Evolutionary conservation across 2,113 vertebrate genomes (phyloP).

Genomic region (Colossoma macropomum): DNA sequence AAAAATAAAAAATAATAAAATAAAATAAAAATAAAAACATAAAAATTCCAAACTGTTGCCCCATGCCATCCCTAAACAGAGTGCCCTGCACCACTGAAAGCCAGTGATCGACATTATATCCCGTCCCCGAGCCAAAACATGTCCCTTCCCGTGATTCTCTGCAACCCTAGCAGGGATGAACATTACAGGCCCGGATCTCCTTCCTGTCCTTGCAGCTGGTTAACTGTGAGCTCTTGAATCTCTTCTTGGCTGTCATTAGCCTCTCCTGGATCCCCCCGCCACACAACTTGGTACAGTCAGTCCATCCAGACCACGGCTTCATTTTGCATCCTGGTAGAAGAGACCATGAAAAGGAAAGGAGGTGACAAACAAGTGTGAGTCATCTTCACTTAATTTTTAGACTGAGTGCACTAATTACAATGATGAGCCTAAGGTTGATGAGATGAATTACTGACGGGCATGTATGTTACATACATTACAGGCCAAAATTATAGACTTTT

Average conservation of each 20-base stretch:
- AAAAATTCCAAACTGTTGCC: constrained; percentile 68
- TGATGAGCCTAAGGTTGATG: no score
- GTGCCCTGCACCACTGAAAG: constrained; percentile 69
- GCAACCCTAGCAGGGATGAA: constrained; percentile 91
- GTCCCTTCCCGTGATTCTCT: constrained; percentile 1
- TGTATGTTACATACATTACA: neutral
- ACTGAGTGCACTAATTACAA: no score
- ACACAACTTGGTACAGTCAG: constrained; percentile 91
- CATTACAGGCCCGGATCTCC: constrained; percentile 95
- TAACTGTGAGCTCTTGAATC: constrained; percentile 89
- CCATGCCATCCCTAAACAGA: constrained; percentile 73
- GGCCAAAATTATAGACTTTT: neutral
- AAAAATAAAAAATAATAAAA: constrained; percentile 6
- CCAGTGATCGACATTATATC: constrained; percentile 61
- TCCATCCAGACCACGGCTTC: constrained; percentile 96
- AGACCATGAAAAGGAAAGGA: neutral
- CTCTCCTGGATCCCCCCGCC: constrained; percentile 96
- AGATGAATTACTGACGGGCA: neutral
- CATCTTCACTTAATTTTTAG: no score
- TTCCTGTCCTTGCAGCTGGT: constrained; percentile 98
- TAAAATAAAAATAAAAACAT: constrained; percentile 66
- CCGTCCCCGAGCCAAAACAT: constrained; percentile 21
- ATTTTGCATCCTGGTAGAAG: constrained; percentile 87
- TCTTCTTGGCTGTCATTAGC: constrained; percentile 95
- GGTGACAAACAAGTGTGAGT: neutral